Conservation (phyloP, 2,888 invertebrate genomes). For the Sylvicola cinctus region DNA sequence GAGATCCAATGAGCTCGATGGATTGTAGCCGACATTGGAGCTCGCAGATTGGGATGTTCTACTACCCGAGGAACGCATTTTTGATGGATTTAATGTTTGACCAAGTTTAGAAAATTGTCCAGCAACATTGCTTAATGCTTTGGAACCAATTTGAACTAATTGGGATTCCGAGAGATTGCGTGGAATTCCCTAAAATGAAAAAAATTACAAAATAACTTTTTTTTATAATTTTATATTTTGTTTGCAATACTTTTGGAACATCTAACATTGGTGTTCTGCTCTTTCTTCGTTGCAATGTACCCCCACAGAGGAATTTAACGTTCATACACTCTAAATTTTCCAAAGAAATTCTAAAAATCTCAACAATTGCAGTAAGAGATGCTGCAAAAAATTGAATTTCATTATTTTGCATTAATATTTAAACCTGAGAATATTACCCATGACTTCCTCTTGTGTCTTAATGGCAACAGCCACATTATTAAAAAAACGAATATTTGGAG, state of each 20-base stretch:
- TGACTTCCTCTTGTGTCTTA: conserved; percentile 67
- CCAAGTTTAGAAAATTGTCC: conserved; percentile 69
- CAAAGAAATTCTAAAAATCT: conserved; percentile 63
- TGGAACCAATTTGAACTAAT: conserved; percentile 58
- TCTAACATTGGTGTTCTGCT: conserved; percentile 26
- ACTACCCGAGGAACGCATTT: conserved; percentile 11
- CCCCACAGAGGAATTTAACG: conserved; percentile 45
- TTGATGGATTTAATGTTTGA: conserved; percentile 25
- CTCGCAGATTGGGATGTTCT: conserved; percentile 26
- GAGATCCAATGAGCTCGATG: conserved; percentile 14
- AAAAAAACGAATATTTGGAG: conserved; percentile 79
- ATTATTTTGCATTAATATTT: conserved; percentile 1
- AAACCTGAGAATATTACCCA: conserved; percentile 31
- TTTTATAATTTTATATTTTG: conserved; percentile 18
- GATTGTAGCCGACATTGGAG: conserved; percentile 9
- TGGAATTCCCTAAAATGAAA: conserved; percentile 23
- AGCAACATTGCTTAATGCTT: conserved; percentile 67
- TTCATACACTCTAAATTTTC: conserved; percentile 46
- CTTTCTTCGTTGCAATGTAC: conserved; percentile 47
- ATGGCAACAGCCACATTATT: conserved; percentile 90
- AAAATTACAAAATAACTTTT: neutral
- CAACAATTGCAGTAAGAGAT: conserved; percentile 72
- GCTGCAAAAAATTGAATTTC: conserved; percentile 33
- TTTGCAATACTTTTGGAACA: conserved; percentile 26
- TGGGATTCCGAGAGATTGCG: conserved; percentile 82